Base-by-base conservation (phyloP, 2,113 vertebrate species). In the Osmerus eperlanus region DNA sequence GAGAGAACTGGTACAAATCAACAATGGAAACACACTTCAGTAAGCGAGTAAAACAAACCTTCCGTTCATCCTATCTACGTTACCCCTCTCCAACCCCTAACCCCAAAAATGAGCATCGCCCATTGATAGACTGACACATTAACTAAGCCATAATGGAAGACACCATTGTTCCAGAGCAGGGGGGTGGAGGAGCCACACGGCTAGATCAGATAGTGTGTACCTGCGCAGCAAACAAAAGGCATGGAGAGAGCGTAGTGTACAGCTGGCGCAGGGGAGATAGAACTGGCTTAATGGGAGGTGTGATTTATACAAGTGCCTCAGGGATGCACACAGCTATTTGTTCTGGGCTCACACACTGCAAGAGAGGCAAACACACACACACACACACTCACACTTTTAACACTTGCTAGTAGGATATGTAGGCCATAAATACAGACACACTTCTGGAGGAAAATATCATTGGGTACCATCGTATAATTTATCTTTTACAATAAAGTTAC, bases 61-160 rank as follows among this genome's bases (percentile, higher is more conserved):
- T 21, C n/a, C 28, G 56, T 55, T 66, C 41, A 59, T 32, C n/a
- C 19, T 28, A 29, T 55, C 14, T 28, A 67, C 21, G 12, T 8
- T 21, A 32, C 51, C 68, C 67, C n/a, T n/a, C 52, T 41, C 52
- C 16, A 32, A 64, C 11, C 52, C 29, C 9, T 29, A 67, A 14
- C 51, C 12, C 1, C 11, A 41, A 61, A 52, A 53, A 23, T 59
- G 41, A 15, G 65, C 69, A 56, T 11, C 68, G 64, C 56, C 65
- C 4, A 53, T 29, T 66, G 73, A 69, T 61, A 59, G 61, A 70
- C 72, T 13, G 62, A 61, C 56, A 62, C 67, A 80, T 76, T 76
- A 76, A 32, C 66, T 15, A 14, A 56, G 18, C 16, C 51, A 54
- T 14, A 56, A 54, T 25, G 53, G 16, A 21, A 56, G 66, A 56